Conservation (phyloP, 2,888 invertebrate species). For the Trissolcus brochymenae region DNA sequence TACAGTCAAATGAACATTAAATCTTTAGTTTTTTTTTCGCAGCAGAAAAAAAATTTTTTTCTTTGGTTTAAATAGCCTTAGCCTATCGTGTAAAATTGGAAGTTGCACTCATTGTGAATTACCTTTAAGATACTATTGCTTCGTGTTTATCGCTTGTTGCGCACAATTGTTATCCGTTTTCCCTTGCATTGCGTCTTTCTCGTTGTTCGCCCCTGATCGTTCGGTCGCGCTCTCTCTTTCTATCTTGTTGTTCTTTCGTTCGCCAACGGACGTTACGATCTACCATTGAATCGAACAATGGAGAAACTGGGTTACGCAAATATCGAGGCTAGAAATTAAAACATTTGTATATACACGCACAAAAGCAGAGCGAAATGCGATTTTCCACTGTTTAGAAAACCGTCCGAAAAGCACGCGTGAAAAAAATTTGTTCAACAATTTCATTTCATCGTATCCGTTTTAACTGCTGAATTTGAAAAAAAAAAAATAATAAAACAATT, state of each 20-base stretch:
- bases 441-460: not conserved
- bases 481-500: too few relatives aligned
- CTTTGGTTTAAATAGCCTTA: conserved; percentile 4
- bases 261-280: conserved; percentile 72
- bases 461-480: too few relatives aligned
- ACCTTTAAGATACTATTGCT: conserved; percentile 37
- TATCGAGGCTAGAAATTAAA: conserved; percentile 75
- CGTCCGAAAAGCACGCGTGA: conserved; percentile 4
- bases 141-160: conserved; percentile 54
- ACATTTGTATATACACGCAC: conserved; percentile 64
- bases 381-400: conserved; percentile 41
- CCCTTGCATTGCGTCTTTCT: conserved; percentile 48
- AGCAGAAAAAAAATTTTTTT: not conserved
- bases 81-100: conserved; percentile 19
- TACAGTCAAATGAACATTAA: not conserved
- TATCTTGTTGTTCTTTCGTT: conserved; percentile 59
- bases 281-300: conserved; percentile 74
- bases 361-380: conserved; percentile 51
- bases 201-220: conserved; percentile 32
- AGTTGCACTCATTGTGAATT: conserved; percentile 31
- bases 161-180: conserved; percentile 55
- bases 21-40: not conserved
- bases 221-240: conserved; percentile 29
- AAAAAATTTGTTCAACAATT: too few relatives aligned
- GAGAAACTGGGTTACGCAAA: conserved; percentile 75